These are phyloP conservation scores for Papilio xuthus DNA, from an alignment of 1,140 invertebrate species.

Conservation along the genomic window DNA sequence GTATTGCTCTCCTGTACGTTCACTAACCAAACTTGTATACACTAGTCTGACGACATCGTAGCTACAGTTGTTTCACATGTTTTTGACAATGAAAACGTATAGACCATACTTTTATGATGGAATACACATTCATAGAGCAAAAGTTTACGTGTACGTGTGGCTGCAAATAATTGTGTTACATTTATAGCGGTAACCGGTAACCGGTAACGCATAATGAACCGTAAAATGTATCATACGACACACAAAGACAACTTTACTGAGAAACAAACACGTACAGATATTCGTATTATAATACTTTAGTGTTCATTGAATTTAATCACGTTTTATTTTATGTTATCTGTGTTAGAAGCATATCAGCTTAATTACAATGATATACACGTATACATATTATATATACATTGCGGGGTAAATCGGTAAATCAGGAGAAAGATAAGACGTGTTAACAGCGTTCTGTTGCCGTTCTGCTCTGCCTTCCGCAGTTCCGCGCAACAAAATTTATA, in stretches of 20 bases:
- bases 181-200: background rate
- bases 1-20: background rate
- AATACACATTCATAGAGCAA: too few relatives aligned
- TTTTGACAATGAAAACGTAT: background rate
- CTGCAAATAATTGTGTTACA: background rate
- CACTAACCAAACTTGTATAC: background rate
- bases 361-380: background rate
- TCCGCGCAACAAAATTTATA: too few relatives aligned
- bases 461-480: too few relatives aligned
- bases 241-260: background rate
- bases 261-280: background rate
- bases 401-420: too few relatives aligned
- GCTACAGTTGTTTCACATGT: background rate
- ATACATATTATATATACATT: too few relatives aligned
- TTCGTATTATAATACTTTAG: background rate
- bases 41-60: background rate
- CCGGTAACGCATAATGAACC: background rate
- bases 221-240: background rate
- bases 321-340: background rate
- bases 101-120: too few relatives aligned
- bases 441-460: background rate
- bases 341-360: background rate
- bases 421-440: background rate
- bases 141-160: background rate
- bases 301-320: slow-evolving; percentile 1